Conservation (phyloP, 1,140 invertebrate species). For the Drosophila parabipectinata region DNA sequence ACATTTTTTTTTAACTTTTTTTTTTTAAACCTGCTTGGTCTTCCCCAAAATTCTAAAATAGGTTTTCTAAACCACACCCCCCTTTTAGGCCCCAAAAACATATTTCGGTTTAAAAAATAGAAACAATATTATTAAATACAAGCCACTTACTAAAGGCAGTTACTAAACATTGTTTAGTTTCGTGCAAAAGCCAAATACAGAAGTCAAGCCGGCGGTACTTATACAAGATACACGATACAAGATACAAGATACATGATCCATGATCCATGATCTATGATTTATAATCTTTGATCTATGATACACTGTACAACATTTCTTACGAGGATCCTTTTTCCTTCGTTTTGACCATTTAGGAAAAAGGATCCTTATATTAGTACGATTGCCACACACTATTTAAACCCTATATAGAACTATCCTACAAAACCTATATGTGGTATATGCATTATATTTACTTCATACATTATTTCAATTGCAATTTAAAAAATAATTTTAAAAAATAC, state of each 20-base stretch:
- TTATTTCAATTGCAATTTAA: no score
- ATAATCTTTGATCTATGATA: no score
- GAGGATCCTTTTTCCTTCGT: background rate
- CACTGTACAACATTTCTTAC: background rate
- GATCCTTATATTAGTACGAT: slow-evolving; percentile 1
- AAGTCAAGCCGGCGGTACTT: background rate
- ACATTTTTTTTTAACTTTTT: background rate
- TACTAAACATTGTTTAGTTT: background rate
- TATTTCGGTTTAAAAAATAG: slow-evolving; percentile 1
- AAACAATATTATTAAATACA: background rate
- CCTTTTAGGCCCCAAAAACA: background rate
- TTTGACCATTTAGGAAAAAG: slow-evolving; percentile 1
- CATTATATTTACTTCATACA: background rate
- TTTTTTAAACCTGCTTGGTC: slow-evolving; percentile 25
- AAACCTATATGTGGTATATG: background rate
- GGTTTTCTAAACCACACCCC: background rate
- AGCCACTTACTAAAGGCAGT: slow-evolving; percentile 1
- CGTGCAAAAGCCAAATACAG: background rate
- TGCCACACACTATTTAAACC: background rate
- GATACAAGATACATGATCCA: no score
- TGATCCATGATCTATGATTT: no score
- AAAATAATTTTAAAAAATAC: no score
- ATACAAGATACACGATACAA: background rate
- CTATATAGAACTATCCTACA: no score
- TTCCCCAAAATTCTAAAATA: slow-evolving; percentile 12